Evolutionary conservation across 2,113 vertebrate species (phyloP).

Genomic region (Echinops telfairi): DNA sequence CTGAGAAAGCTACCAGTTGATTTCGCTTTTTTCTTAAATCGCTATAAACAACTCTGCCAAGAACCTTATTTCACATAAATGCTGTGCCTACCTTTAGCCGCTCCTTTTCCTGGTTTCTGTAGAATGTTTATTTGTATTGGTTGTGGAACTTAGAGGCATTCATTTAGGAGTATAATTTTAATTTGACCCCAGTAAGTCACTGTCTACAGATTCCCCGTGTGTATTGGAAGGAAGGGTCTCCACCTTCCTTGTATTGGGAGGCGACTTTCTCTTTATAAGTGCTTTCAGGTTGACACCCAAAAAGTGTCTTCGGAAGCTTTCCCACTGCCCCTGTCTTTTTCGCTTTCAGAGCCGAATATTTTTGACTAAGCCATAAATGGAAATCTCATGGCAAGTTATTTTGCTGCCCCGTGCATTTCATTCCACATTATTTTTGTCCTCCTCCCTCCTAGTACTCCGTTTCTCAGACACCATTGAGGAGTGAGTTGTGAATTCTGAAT

Average conservation of each 20-base stretch:
- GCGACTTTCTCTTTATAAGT: neutral
- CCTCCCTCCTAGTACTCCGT: conserved; percentile 58
- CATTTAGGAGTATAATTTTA: conserved; percentile 3
- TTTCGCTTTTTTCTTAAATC: too few relatives aligned
- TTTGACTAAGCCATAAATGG: conserved; percentile 65
- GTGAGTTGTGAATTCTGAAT: conserved; percentile 55
- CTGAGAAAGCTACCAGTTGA: too few relatives aligned
- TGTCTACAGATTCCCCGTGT: neutral
- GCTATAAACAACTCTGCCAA: too few relatives aligned
- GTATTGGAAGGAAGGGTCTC: too few relatives aligned
- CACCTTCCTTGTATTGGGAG: neutral
- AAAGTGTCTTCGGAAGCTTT: neutral
- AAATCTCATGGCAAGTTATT: conserved; percentile 45
- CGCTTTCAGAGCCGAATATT: conserved; percentile 22
- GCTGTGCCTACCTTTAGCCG: too few relatives aligned
- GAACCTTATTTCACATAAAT: too few relatives aligned
- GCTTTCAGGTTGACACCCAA: neutral
- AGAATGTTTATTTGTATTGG: neutral
- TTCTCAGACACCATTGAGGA: conserved; percentile 67
- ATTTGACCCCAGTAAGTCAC: neutral
- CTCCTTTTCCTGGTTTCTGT: too few relatives aligned
- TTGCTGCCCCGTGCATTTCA: conserved; percentile 59
- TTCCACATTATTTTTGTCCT: conserved; percentile 61
- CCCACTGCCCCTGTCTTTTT: neutral
- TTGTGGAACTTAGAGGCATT: conserved; percentile 14